These are phyloP conservation scores for Lutraria rhynchaena DNA, from an alignment of 1,140 invertebrate species.

Conservation along the genomic window DNA sequence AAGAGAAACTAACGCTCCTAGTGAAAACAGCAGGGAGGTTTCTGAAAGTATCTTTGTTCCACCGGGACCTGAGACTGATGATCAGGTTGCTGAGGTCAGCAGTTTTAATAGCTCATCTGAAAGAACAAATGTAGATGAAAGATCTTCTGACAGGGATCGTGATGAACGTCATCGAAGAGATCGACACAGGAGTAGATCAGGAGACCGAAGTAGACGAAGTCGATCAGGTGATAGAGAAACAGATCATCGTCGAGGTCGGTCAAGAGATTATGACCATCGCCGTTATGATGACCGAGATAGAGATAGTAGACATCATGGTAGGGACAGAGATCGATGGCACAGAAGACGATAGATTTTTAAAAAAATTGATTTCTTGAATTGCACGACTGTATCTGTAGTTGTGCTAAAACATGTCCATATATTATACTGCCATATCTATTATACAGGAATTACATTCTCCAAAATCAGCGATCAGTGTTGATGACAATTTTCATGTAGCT, in stretches of 20 bases:
- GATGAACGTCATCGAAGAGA: background rate
- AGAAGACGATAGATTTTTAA: background rate
- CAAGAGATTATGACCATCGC: slow-evolving; percentile 5
- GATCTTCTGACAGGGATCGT: background rate
- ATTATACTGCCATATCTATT: too few species aligned
- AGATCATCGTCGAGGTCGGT: slow-evolving; percentile 7
- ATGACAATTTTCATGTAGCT: too few species aligned
- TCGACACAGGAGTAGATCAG: slow-evolving; percentile 5
- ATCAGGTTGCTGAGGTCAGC: background rate
- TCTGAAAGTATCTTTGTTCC: too few species aligned
- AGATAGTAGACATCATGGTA: background rate
- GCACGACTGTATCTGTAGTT: too few species aligned
- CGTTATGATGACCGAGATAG: background rate
- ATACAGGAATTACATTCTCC: too few species aligned
- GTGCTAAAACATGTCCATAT: too few species aligned
- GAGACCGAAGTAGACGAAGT: background rate
- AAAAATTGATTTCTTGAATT: too few species aligned
- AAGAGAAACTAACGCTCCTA: too few species aligned
- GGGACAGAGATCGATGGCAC: background rate
- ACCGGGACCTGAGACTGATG: too few species aligned
- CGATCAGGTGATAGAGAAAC: slow-evolving; percentile 9
- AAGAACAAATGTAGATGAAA: background rate
- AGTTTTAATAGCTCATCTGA: background rate
- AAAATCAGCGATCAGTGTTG: too few species aligned
- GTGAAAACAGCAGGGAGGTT: too few species aligned